Evolutionary conservation across 2,888 invertebrate genomes (phyloP), one percentile per base, ranked within the genome.

Genomic region (Phortica okadai): DNA sequence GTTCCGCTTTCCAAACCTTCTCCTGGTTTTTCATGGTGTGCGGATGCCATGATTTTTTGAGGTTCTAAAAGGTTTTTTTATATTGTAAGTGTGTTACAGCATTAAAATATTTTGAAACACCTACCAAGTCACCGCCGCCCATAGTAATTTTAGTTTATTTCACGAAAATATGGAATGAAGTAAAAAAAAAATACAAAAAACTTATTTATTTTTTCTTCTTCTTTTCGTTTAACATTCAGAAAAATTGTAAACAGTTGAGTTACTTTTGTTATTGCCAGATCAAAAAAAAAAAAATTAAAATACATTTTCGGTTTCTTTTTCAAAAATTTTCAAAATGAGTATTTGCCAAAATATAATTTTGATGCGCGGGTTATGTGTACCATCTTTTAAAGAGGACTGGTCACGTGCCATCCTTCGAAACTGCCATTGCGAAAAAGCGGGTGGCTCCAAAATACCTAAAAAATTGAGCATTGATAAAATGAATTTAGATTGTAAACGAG

Each of bases 401-500:
- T 14, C 14, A 14, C 14, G 50, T 6, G 14, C 14, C 14, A 50
- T 14, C 2, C 2, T 14, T 8, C 50, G 50, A 50, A 14, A 50
- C 2, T 5, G 14, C 50, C 8, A 14, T 50, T 50, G 50, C 50
- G 14, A 50, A 50, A 6, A 6, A 33, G 33, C 33, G 1, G 33
- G 33, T 33, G 33, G 33, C 33, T 1, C 33, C 14, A 50, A 50
- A 50, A 11, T 75, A 2, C 54, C 76, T 0, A 98, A 98, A 87
- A 99, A 99, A 93, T 93, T 98, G 16, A 95, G 96, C 86, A 96
- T 99, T 84, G 97, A 98, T 92, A 93, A 95, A 75, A 92, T 99
- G 16, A 95, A 97, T 89, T 92, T 99, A 76, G 93, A 94, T 75
- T 97, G 95, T 74, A 98, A 99, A 92, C 94, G 99, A 25, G 96